Evolutionary conservation across 1,140 invertebrate genomes (phyloP), one percentile per base, ranked within the genome.

Genomic region (Drosophila nannoptera): DNA sequence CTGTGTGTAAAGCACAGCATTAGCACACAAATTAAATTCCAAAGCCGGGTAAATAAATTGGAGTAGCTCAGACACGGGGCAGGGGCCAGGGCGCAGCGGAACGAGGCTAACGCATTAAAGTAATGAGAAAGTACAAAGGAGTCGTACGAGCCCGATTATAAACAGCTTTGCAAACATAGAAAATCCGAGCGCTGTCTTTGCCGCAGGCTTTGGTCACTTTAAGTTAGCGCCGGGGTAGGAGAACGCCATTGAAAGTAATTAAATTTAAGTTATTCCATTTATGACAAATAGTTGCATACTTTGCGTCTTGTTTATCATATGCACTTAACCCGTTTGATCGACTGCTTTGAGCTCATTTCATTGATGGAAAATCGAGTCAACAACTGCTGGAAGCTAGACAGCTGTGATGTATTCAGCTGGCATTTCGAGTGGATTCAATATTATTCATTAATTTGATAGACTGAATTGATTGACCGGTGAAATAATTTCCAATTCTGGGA

Each of bases 21-120:
- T 73, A 73, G 67, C 67, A 73, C 67, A 70, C 67, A 73, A 73
- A 70, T 73, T 60, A 69, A 73, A 64, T 69, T 56, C 35, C 60
- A 14, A 49, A 63, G 59, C 31, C 32, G n/a, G 45, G n/a, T 36
- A 63, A 46, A 45, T 45, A 59, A 59, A 59, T 36, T 46, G 11
- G 4, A 43, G 43, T 32, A 8, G 38, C 38, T 32, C 7, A n/a
- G 12, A 9, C 4, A 4, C 22, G 4, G 5, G 12, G 14, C 7
- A 16, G 43, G 12, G 9, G 8, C n/a, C 7, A 22, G 33, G 6
- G 36, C 7, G 14, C 12, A 38, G 59, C 22, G 9, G n/a, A 22
- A 22, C 22, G 36, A 9, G 50, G n/a, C 11, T 42, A 4, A 9
- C 35, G 14, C 35, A 49, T 65, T 65, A 58, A 43, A 35, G 14